Percentiles rank a stretch among this genome's conserved stretches.
These are phyloP conservation scores for Porites cylindrica DNA, from an alignment of 92 coral and sea anemone species.

Conservation along the genomic window DNA sequence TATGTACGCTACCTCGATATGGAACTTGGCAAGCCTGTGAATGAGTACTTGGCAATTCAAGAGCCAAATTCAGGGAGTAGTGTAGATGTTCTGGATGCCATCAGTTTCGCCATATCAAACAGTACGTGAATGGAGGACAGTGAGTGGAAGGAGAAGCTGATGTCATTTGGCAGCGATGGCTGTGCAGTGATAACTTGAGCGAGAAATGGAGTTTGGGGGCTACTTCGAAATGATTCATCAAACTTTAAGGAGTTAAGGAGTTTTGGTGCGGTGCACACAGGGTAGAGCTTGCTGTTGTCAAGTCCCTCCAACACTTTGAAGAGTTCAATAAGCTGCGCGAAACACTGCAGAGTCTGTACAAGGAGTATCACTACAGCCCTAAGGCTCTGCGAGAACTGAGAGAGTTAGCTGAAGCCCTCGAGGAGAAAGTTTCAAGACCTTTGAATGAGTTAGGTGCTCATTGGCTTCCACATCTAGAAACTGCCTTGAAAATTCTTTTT, in stretches of 20 bases:
- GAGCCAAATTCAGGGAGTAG: slow-evolving; percentile 40
- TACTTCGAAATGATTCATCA: slow-evolving; percentile 24
- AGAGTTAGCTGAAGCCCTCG: slow-evolving; percentile 18
- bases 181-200: slow-evolving; percentile 54
- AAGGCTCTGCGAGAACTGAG: slow-evolving; percentile 42
- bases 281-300: slow-evolving; percentile 34
- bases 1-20: slow-evolving; percentile 15
- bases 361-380: slow-evolving; percentile 25
- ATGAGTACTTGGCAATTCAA: slow-evolving; percentile 28
- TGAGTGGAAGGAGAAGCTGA: slow-evolving; percentile 41
- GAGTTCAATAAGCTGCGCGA: neutral
- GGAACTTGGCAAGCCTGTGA: slow-evolving; percentile 37
- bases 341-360: slow-evolving; percentile 28
- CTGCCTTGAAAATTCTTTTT: slow-evolving; percentile 16
- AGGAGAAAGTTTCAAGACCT: slow-evolving; percentile 34
- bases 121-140: slow-evolving; percentile 13
- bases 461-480: slow-evolving; percentile 47
- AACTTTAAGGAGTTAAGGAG: slow-evolving; percentile 16
- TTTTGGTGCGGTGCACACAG: slow-evolving; percentile 46
- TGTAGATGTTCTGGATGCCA: slow-evolving; percentile 19
- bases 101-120: slow-evolving; percentile 2
- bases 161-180: slow-evolving; percentile 42
- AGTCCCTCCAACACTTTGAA: slow-evolving; percentile 23
- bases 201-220: slow-evolving; percentile 36
- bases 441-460: slow-evolving; percentile 40